phyloP scores from a whole-genome alignment of 1,140 invertebrate species.

The Leguminivora glycinivorella region DNA sequence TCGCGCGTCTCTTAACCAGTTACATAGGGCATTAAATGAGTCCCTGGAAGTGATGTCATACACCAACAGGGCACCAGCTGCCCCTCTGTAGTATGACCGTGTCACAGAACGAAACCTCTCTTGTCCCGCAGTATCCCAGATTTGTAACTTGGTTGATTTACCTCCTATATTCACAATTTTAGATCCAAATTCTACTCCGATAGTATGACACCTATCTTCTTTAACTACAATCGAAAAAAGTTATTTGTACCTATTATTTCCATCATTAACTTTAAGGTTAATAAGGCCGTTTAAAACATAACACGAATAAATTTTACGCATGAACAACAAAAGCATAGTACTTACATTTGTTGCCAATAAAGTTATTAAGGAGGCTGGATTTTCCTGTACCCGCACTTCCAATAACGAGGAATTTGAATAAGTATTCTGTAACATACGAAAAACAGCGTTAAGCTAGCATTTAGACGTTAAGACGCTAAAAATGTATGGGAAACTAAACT shows the following conservation, averaged over 20 bases:
- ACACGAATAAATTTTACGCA: not conserved
- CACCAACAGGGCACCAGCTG: constrained; percentile 88
- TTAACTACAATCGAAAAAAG: constrained; percentile 80
- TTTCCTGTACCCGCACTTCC: constrained; percentile 92
- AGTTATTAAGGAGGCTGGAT: constrained; percentile 93
- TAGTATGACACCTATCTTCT: constrained; percentile 90
- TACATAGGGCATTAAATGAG: constrained; percentile 89
- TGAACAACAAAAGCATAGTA: constrained; percentile 45
- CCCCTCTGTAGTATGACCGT: constrained; percentile 89
- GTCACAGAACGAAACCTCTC: constrained; percentile 86
- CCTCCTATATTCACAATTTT: constrained; percentile 91
- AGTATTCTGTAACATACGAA: constrained; percentile 84
- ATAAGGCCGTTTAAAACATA: not conserved
- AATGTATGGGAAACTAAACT: not conserved
- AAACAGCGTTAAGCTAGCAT: not conserved
- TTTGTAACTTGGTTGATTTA: constrained; percentile 91
- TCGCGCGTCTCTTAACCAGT: constrained; percentile 92
- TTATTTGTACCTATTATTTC: not conserved
- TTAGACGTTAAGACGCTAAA: not conserved
- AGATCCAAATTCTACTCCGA: constrained; percentile 92
- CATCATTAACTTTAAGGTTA: too few relatives aligned
- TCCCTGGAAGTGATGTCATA: constrained; percentile 91
- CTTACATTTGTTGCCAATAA: constrained; percentile 94
- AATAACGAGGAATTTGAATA: constrained; percentile 92
- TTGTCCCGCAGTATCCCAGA: constrained; percentile 86